phyloP scores from a whole-genome alignment of 1,140 invertebrate species.

The Neomicropteryx cornuta region DNA sequence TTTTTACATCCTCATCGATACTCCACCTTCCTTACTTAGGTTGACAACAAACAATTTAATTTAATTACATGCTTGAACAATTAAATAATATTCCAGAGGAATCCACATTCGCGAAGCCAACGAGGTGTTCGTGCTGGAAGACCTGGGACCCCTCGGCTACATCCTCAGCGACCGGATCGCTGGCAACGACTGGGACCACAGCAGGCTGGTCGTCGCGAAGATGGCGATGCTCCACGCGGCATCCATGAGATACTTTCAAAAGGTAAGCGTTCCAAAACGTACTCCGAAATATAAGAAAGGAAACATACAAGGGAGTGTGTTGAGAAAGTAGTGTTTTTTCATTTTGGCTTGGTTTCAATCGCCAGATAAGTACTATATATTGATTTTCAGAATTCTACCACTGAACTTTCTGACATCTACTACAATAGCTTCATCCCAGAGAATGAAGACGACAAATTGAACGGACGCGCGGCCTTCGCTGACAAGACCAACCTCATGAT shows the following conservation, averaged over 20 bases:
- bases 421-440: conserved; percentile 7
- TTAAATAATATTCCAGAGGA: no score
- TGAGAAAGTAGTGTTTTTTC: background rate
- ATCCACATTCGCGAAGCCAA: conserved; percentile 21
- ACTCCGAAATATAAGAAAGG: background rate
- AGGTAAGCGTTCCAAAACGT: conserved; percentile 20
- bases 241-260: conserved; percentile 37
- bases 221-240: conserved; percentile 43
- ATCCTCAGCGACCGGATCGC: conserved; percentile 34
- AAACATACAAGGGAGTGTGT: background rate
- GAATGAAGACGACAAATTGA: conserved; percentile 12
- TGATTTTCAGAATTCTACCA: conserved; percentile 2
- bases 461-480: conserved; percentile 7
- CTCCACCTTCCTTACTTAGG: no score
- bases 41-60: no score
- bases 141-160: conserved; percentile 40
- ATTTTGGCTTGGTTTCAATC: background rate
- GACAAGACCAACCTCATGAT: conserved; percentile 9
- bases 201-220: conserved; percentile 32
- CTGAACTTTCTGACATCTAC: conserved; percentile 1
- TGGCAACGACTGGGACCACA: conserved; percentile 41
- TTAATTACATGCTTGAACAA: no score
- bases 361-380: background rate
- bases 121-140: conserved; percentile 38
- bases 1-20: no score